A percentile compares a stretch with the other conserved stretches of the same genome.
These are phyloP conservation scores for Limnephilus lunatus DNA, from an alignment of 2,888 invertebrate genomes.

Conservation along the genomic window DNA sequence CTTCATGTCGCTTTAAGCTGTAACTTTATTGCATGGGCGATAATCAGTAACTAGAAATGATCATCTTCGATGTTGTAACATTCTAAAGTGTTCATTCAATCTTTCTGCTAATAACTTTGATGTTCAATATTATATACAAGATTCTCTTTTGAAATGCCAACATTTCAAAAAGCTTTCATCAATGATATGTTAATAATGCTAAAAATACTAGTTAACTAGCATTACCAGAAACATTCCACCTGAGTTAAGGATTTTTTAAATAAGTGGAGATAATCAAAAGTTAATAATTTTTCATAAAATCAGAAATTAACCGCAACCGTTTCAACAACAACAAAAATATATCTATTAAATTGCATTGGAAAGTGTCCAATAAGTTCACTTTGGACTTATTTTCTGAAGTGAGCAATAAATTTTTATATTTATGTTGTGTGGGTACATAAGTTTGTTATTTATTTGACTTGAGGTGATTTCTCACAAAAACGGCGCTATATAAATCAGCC, in stretches of 20 bases:
- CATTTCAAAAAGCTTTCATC: too few relatives aligned
- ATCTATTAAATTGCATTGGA: background rate
- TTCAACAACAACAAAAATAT: background rate
- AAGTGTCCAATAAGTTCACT: background rate
- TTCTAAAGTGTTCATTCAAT: background rate
- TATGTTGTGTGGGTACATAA: background rate
- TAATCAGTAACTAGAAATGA: background rate
- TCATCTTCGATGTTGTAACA: background rate
- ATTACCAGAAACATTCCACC: background rate
- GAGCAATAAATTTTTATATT: background rate
- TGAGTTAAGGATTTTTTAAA: background rate
- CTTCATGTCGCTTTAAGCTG: background rate
- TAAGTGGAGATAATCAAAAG: background rate
- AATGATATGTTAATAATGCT: background rate
- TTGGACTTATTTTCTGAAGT: background rate
- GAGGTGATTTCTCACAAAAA: too few relatives aligned
- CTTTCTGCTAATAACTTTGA: background rate
- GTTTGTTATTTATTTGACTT: background rate
- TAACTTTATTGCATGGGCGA: background rate
- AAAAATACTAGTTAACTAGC: background rate
- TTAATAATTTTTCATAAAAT: too few relatives aligned
- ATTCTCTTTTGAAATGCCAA: background rate
- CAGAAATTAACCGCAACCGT: too few relatives aligned
- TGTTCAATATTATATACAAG: background rate
- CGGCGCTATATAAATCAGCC: too few relatives aligned